Base-by-base conservation (phyloP, 2,797 vertebrate genomes). In the Macrochelys suwanniensis region DNA sequence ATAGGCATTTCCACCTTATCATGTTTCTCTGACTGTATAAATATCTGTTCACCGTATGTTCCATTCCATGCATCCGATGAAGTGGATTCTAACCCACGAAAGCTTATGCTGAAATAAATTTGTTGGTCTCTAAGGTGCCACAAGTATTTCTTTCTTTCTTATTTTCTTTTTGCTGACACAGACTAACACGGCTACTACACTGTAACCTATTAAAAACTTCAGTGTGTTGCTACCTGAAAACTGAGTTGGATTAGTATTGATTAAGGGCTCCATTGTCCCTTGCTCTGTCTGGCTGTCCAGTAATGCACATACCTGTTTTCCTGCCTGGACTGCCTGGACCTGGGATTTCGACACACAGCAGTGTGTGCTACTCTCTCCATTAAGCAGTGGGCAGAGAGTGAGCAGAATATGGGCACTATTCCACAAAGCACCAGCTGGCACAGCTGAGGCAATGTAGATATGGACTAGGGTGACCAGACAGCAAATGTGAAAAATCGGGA, bases 391-490 rank as follows among this genome's bases (percentile, higher is more conserved):
- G 76, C n/a, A 56, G 12, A 51, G 17, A 56, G 25, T 16, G 11
- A 11, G 11, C 45, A 91, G 51, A 45, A 90, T 89, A 33, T 61
- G 28, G 28, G 28, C 26, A 59, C 28, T 16, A 33, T 11, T 12
- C 15, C 33, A 19, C 8, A 65, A n/a, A 65, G 61, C 33, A n/a
- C 33, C 33, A 65, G 45, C 10, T 89, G 45, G 7, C 37, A 82
- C 78, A 88, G 65, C 37, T 9, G 1, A 19, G 0, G 0, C 80
- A 11, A 81, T 51, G 68, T 0, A 0, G 89, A 8, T 49, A 49
- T 88, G 77, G 19, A 82, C 16, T 28, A 56, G 45, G 37, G 37
- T 42, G 37, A 42, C 37, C 37, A 42, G 37, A 42, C 37, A 42
- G 37, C 37, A 42, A 42, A 42, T 42, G 37, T 42, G 37, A 42